A percentile compares a stretch with the other conserved stretches of the same genome.
These are phyloP conservation scores for Plestiodon gilberti DNA, from an alignment of 2,113 vertebrate species.

Conservation along the genomic window DNA sequence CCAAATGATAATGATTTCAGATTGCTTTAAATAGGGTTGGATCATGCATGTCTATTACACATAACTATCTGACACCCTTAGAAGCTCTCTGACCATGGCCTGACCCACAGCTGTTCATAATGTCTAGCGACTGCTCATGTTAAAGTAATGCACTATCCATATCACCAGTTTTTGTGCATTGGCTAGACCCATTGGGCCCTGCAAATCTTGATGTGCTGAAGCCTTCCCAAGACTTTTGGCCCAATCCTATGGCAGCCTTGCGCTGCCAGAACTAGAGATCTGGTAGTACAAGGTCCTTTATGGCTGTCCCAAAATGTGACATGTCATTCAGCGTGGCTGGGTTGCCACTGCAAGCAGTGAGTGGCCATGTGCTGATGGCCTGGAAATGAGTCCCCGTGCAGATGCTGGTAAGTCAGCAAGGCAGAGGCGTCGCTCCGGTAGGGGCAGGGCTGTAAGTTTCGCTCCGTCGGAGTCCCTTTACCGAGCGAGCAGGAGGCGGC, in stretches of 20 bases:
- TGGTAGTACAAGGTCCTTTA: too few relatives aligned
- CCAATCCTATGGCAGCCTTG: neutral
- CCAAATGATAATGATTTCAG: neutral
- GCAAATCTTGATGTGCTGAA: neutral
- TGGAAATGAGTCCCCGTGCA: too few relatives aligned
- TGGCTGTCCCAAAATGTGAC: too few relatives aligned
- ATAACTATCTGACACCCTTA: neutral
- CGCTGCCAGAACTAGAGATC: too few relatives aligned
- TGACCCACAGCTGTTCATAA: neutral
- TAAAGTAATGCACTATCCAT: neutral
- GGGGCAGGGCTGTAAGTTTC: too few relatives aligned
- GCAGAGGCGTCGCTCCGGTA: too few relatives aligned
- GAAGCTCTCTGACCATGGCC: neutral
- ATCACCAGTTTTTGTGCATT: neutral
- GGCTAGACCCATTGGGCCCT: neutral
- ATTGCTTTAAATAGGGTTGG: neutral
- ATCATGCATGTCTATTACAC: neutral
- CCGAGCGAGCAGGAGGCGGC: too few relatives aligned
- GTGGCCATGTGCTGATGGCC: too few relatives aligned
- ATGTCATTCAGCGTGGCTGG: too few relatives aligned
- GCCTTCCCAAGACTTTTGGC: neutral
- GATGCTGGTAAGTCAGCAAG: too few relatives aligned
- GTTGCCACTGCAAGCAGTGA: too few relatives aligned
- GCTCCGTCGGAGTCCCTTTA: too few relatives aligned
- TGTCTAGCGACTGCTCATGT: neutral